These are phyloP conservation scores for Blastobasis lacticolella DNA, from an alignment of 2,888 invertebrate genomes.

Conservation along the genomic window DNA sequence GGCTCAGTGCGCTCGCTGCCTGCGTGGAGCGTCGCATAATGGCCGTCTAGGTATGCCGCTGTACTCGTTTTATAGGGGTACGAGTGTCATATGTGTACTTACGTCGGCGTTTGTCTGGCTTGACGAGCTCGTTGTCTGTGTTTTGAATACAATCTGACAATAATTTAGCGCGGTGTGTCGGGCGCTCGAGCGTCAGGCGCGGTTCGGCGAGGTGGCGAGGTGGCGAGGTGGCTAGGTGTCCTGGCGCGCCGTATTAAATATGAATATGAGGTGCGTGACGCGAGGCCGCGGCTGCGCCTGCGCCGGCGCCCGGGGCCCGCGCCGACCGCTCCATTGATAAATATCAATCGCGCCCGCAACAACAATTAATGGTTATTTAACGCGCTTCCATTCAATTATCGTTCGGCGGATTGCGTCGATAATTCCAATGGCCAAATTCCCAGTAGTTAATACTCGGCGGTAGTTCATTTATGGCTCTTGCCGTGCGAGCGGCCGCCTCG, in stretches of 20 bases:
- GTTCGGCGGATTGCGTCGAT: conserved; percentile 56
- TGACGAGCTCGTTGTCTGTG: too few species aligned
- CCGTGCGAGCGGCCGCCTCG: conserved; percentile 37
- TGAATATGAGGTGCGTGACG: conserved; percentile 38
- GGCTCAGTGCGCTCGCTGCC: background rate
- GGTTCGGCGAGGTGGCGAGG: too few species aligned
- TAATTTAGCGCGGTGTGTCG: too few species aligned
- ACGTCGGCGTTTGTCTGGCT: background rate
- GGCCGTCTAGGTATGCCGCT: background rate
- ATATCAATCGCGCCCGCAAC: conserved; percentile 49
- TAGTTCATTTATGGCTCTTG: conserved; percentile 53
- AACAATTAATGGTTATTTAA: conserved; percentile 65
- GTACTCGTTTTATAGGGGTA: background rate
- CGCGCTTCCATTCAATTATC: conserved; percentile 61
- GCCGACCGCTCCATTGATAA: conserved; percentile 36
- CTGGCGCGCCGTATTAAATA: too few species aligned
- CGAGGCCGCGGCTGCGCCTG: conserved; percentile 21
- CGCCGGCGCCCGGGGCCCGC: conserved; percentile 22
- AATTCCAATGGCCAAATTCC: conserved; percentile 57
- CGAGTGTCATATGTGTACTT: background rate
- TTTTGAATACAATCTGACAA: too few species aligned
- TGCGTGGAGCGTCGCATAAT: too few species aligned
- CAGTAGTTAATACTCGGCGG: conserved; percentile 48
- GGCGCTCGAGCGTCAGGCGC: too few species aligned
- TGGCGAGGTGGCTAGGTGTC: too few species aligned